Evolutionary conservation across 1,140 invertebrate genomes (phyloP), one percentile per base, ranked within the genome.

Genomic region (Aphelinus atriplicis): DNA sequence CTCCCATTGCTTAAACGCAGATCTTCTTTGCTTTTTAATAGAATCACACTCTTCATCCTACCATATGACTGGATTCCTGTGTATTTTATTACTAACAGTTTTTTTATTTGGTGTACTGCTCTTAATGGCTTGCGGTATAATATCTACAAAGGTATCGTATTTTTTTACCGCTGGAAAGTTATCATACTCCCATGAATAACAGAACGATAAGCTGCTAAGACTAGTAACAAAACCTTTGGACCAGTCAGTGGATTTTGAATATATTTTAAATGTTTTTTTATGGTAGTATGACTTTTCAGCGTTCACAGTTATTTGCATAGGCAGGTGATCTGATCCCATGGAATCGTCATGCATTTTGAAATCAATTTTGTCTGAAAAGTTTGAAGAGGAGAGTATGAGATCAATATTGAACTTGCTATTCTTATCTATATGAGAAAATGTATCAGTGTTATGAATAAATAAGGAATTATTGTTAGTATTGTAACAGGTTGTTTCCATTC

Each of bases 1-100:
- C 62, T 75, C 43, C 75, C 75, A 79, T 70, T 75, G 75, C 51
- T 74, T 77, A 9, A 9, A 76, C 7, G 45, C 46, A 0, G 61
- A 65, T 53, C 10, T 65, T 67, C 63, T 71, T 9, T 64, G 7
- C 56, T 51, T 62, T 58, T 67, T 75, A 9, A 62, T 3, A 62
- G 45, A 50, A 26, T 76, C 43, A 57, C 76, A 79, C 4, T 79
- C 70, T 0, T 2, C 3, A 9, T 78, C 72, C 72, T 75, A 78
- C 78, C 75, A 78, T 3, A 53, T 9, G 3, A 72, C 77, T 2
- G 77, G 72, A 69, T 78, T 75, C 53, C 7, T 62, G 46, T 77
- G 60, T n/a, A 26, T 42, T 2, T 3, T 3, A 3, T 45, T 43
- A 9, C 5, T 7, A 6, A 51, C 2, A n/a, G 2, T 43, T n/a